Base-by-base conservation (phyloP, 2,888 invertebrate genomes). In the Coelinius sp. region DNA sequence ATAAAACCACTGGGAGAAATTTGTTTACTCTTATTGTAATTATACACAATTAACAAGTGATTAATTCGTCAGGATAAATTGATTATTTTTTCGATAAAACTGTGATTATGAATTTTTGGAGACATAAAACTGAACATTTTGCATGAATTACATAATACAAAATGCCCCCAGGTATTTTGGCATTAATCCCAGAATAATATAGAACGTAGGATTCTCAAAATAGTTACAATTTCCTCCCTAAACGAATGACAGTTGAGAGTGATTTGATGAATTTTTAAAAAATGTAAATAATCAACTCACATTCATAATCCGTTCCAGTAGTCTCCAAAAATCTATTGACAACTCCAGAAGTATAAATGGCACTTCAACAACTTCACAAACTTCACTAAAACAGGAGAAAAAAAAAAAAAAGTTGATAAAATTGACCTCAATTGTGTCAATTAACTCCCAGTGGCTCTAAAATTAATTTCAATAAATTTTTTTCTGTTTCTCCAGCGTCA, bases 181-280 rank as follows among this genome's bases (percentile, higher is more conserved):
- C 76, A 75, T 76, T 75, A 71, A 76, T 75, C 81, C 80, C 82
- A 83, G 78, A 80, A 80, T 82, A 83, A 85, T 84, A 78, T 82
- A 79, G 82, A 83, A 80, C 80, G 76, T 75, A 77, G 79, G 76
- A 81, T 82, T 86, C 85, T 85, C 82, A 85, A 86, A 86, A 86
- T 85, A 86, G 84, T 85, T 46, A 20, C 22, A 17, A 62, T 62
- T 14, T 59, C 22, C 35, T 31, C 56, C 31, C 56, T 4, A 59
- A 59, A 35, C 41, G n/a, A 52, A 52, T 49, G 10, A 10, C 17
- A 49, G 14, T 24, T 6, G 20, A 22, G 12, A 52, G n/a, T 12
- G n/a, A n/a, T n/a, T 41, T n/a, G 2, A 2, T n/a, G n/a, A 41
- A 41, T 41, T 2, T 38, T 38, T 38, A 17, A 20, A 8, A 49